Conservation (phyloP, 2,888 invertebrate genomes). For the Lydus trimaculatus region DNA sequence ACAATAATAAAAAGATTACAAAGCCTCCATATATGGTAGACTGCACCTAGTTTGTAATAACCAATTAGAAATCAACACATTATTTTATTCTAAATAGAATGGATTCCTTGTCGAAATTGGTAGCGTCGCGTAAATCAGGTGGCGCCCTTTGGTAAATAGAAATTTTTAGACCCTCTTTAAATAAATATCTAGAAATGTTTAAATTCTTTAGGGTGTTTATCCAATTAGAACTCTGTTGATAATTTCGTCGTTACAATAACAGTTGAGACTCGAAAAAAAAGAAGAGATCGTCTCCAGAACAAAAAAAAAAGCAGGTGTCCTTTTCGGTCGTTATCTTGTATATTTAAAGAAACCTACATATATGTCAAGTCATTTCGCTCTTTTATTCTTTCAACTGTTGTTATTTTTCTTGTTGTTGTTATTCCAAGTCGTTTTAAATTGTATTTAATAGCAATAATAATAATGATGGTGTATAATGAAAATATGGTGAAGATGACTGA, state of each 20-base stretch:
- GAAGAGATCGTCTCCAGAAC: neutral
- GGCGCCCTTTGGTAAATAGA: conserved; percentile 29
- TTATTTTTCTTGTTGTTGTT: neutral
- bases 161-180: conserved; percentile 25
- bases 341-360: neutral
- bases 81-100: neutral
- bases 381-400: neutral
- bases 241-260: conserved; percentile 41
- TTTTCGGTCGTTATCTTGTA: conserved; percentile 4
- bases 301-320: neutral
- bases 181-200: conserved; percentile 13
- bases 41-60: neutral
- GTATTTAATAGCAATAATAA: neutral
- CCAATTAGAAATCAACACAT: neutral
- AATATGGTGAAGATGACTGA: conserved; percentile 18
- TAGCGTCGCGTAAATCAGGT: conserved; percentile 17
- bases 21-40: neutral
- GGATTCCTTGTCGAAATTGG: neutral
- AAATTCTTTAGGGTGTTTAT: conserved; percentile 10
- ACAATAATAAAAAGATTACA: neutral
- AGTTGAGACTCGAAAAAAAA: neutral
- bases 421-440: neutral
- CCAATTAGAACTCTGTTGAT: conserved; percentile 41
- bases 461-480: neutral
- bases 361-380: conserved; percentile 1